Evolutionary conservation across 2,888 invertebrate genomes (phyloP).

Genomic region (Deladenus siricidicola): DNA sequence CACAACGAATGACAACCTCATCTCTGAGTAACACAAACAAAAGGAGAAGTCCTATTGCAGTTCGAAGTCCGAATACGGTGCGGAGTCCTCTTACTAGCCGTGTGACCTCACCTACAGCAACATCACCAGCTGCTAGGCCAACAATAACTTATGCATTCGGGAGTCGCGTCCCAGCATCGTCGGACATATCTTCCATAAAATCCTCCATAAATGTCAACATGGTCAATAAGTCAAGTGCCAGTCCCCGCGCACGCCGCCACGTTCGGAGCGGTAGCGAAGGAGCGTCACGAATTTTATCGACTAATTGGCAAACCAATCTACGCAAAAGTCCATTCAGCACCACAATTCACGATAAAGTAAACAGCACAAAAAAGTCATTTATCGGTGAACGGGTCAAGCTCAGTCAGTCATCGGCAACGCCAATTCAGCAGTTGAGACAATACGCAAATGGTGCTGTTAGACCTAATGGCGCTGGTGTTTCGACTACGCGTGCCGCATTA

Average conservation of each 20-base stretch:
- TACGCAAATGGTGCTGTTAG: neutral
- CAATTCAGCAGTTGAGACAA: neutral
- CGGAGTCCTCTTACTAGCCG: too few relatives aligned
- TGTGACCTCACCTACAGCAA: too few relatives aligned
- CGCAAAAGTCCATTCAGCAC: neutral
- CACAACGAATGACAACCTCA: too few relatives aligned
- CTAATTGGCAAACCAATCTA: neutral
- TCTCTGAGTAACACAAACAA: too few relatives aligned
- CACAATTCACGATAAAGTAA: too few relatives aligned
- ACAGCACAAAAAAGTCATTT: too few relatives aligned
- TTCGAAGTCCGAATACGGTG: too few relatives aligned
- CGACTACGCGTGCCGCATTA: too few relatives aligned
- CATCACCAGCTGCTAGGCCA: neutral
- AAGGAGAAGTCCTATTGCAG: too few relatives aligned
- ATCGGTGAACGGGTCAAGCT: too few relatives aligned
- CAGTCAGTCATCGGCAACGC: neutral
- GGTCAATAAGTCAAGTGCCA: neutral
- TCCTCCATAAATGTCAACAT: neutral
- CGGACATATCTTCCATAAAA: neutral
- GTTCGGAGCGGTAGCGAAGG: neutral
- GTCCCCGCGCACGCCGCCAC: neutral
- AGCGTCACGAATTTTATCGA: neutral
- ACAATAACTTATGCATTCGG: neutral
- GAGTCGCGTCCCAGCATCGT: neutral
- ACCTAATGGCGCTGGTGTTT: too few relatives aligned